These are phyloP conservation scores for Brachyopa scutellaris DNA, from an alignment of 2,888 invertebrate species.

Conservation along the genomic window DNA sequence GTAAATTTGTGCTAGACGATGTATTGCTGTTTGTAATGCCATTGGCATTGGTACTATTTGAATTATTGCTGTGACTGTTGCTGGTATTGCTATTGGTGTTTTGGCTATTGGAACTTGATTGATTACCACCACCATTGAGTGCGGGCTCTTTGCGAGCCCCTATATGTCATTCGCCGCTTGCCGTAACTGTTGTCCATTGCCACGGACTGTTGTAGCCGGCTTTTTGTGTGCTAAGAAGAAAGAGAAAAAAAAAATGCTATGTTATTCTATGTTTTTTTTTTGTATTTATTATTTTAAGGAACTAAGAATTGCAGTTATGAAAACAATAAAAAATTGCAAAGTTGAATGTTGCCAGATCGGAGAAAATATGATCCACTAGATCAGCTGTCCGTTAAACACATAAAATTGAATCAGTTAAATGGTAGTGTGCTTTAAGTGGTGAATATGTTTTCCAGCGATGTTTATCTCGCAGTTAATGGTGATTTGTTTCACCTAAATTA, in stretches of 20 bases:
- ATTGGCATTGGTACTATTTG: constrained; percentile 59
- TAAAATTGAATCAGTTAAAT: too few relatives aligned
- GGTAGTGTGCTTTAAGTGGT: too few relatives aligned
- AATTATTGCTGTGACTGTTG: constrained; percentile 61
- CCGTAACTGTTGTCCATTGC: constrained; percentile 85
- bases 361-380: too few relatives aligned
- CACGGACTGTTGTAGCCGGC: constrained; percentile 83
- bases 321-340: too few relatives aligned
- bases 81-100: constrained; percentile 70
- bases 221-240: constrained; percentile 79
- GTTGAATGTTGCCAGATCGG: too few relatives aligned
- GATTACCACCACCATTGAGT: constrained; percentile 74
- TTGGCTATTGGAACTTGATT: constrained; percentile 74
- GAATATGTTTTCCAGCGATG: too few relatives aligned
- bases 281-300: too few relatives aligned
- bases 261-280: too few relatives aligned
- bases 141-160: constrained; percentile 82
- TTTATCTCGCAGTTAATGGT: constrained; percentile 5
- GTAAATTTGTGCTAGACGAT: constrained; percentile 64
- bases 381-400: too few relatives aligned
- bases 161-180: constrained; percentile 84
- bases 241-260: constrained; percentile 25
- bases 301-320: too few relatives aligned
- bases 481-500: constrained; percentile 63
- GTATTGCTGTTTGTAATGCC: constrained; percentile 64